Evolutionary conservation across 2,888 invertebrate species (phyloP).

Genomic region (Epirrhoe alternata): DNA sequence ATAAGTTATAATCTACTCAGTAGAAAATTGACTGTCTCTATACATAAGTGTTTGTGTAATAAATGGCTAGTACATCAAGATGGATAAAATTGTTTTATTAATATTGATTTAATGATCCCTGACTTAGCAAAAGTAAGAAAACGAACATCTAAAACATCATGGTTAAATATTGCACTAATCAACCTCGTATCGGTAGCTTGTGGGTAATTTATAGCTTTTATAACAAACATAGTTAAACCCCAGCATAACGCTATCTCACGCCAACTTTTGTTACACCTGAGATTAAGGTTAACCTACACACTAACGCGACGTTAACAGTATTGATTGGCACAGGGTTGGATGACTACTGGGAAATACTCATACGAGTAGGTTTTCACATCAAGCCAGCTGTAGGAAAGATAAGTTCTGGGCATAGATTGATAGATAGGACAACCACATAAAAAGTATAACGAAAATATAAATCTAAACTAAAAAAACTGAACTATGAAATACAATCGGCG

Average conservation of each 20-base stretch:
- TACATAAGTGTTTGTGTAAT: constrained; percentile 67
- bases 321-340: background rate
- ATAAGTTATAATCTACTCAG: constrained; percentile 51
- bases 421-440: no score
- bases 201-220: background rate
- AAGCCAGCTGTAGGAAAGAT: no score
- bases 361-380: no score
- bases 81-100: constrained; percentile 53
- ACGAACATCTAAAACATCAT: background rate
- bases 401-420: no score
- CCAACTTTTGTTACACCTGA: background rate
- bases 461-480: no score
- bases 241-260: constrained; percentile 12
- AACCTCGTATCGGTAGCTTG: background rate
- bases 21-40: constrained; percentile 69
- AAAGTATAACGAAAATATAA: no score
- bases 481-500: no score
- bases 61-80: constrained; percentile 70
- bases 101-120: constrained; percentile 24
- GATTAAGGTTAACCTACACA: background rate
- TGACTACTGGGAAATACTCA: no score
- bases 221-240: background rate
- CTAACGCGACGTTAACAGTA: background rate
- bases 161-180: background rate
- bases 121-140: background rate